A percentile compares a stretch with the other conserved stretches of the same genome.
These are phyloP conservation scores for Hylia prasina DNA, from an alignment of 2,113 vertebrate genomes.

Conservation along the genomic window DNA sequence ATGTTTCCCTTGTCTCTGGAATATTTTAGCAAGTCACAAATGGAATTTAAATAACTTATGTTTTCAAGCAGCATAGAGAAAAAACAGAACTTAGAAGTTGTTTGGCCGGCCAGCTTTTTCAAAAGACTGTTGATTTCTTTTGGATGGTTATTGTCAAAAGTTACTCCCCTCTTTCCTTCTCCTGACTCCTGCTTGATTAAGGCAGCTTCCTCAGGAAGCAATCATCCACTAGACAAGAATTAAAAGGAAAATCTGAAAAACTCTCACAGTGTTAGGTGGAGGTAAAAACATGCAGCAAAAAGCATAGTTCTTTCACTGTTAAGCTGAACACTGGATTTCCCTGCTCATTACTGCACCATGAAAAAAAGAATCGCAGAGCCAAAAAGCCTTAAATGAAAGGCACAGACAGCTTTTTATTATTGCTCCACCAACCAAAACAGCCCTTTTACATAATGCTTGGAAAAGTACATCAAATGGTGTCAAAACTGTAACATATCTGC, in stretches of 20 bases:
- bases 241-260: not conserved
- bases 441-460: not conserved
- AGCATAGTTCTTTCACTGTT: not conserved
- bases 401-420: not conserved
- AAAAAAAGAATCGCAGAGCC: not conserved
- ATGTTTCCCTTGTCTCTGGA: not conserved
- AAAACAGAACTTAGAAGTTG: not conserved
- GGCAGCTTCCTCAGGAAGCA: not conserved
- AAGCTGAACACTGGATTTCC: not conserved
- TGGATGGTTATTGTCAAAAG: fast-evolving
- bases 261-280: not conserved
- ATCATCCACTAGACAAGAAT: not conserved
- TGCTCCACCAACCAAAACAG: not conserved
- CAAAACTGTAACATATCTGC: not conserved
- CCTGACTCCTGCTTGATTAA: not conserved
- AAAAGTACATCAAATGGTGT: not conserved
- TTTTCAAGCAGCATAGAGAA: not conserved
- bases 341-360: not conserved
- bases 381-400: not conserved
- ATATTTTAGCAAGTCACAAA: not conserved
- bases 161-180: not conserved
- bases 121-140: not conserved
- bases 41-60: not conserved
- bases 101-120: not conserved
- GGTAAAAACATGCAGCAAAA: not conserved